Evolutionary conservation across 2,888 invertebrate genomes (phyloP), one percentile per base, ranked within the genome.

Genomic region (Himalopsyche kuldschensis): DNA sequence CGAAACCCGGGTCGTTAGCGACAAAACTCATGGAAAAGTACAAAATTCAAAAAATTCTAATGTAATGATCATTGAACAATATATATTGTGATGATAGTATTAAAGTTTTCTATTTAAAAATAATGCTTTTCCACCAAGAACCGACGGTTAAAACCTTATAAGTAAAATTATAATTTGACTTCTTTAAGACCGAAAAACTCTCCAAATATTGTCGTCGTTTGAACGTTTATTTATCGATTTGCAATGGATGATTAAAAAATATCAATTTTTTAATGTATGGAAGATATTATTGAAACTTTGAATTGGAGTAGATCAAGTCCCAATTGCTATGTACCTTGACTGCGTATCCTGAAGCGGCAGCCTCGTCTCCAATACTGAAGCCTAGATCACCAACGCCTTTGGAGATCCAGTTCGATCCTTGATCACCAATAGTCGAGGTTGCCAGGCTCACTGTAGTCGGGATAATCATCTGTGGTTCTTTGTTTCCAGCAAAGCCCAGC

Each of bases 281-380:
- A 55, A 55, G 20, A 10, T 5, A 20, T 3, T n/a, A 24, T 20
- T 2, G 55, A 4, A 10, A 8, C 6, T 4, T 55, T 55, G 55
- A 55, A 55, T 55, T 55, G 1, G 2, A 55, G n/a, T 6, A 32
- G 4, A n/a, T n/a, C n/a, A n/a, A n/a, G n/a, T n/a, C n/a, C n/a
- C n/a, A n/a, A n/a, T n/a, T n/a, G n/a, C n/a, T 35, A 35, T 41
- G 20, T 55, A 97, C 97, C 93, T 99, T 99, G 77, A 99, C 96
- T 1, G 99, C 94, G 91, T 99, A 99, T 78, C 98, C 98, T 79
- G 98, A 97, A 30, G 98, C 97, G 89, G 98, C 98, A 87, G 99
- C 99, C 91, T 99, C 99, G 93, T 99, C 99, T 35, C 99, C 99
- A 88, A 99, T 99, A 89, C 94, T 99, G 91, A 99, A 99, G 91